These are phyloP conservation scores for Mus spretus DNA, from an alignment of 2,797 vertebrate species.

Conservation along the genomic window DNA sequence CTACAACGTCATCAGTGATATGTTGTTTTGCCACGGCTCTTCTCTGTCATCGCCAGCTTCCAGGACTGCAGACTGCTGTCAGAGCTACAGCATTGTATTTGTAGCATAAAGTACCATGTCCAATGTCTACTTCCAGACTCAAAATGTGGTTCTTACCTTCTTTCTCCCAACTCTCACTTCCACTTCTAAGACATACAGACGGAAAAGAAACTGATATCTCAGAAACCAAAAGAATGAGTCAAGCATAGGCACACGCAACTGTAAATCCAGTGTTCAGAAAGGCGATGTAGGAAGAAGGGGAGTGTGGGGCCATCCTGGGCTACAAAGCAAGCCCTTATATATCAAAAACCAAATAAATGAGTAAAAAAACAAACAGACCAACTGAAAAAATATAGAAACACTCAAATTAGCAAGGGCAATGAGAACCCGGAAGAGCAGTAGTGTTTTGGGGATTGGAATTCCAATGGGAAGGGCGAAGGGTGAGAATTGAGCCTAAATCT, in stretches of 20 bases:
- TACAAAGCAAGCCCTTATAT: background rate
- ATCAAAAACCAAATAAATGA: background rate
- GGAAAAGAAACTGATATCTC: constrained; percentile 53
- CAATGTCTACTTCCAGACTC: constrained; percentile 66
- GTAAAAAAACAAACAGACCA: background rate
- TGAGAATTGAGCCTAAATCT: background rate
- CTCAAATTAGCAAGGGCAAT: constrained; percentile 5
- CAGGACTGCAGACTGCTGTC: no score
- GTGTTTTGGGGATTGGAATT: background rate
- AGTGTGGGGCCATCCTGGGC: no score
- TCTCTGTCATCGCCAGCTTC: no score
- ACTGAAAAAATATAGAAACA: constrained; percentile 15
- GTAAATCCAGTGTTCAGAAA: background rate
- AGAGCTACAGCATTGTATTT: constrained; percentile 54
- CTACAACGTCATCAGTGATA: no score
- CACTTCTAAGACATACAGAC: constrained; percentile 21
- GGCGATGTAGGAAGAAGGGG: background rate
- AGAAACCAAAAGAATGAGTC: constrained; percentile 7
- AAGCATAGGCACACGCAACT: background rate
- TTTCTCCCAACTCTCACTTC: constrained; percentile 34
- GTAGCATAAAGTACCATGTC: constrained; percentile 59
- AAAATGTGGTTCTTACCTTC: constrained; percentile 7
- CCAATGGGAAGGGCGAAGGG: background rate
- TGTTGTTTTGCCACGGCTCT: no score
- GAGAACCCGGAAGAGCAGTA: background rate